These are phyloP conservation scores for Periophthalmus magnuspinnatus DNA, from an alignment of 2,797 vertebrate species.

Conservation along the genomic window DNA sequence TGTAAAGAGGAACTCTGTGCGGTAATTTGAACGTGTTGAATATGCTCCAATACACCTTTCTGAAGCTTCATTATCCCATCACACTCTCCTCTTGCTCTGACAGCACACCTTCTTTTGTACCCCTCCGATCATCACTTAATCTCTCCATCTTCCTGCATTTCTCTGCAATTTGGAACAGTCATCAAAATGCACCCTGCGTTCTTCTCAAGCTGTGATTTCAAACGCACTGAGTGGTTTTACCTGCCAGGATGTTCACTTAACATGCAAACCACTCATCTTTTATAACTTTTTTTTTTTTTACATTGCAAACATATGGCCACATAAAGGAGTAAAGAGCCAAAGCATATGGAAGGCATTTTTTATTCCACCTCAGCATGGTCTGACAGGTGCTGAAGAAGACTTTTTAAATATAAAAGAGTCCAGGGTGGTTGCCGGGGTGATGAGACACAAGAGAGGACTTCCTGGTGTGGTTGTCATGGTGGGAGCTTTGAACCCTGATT, in stretches of 20 bases:
- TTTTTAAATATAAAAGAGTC: slow-evolving; percentile 28
- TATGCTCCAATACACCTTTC: slow-evolving; percentile 13
- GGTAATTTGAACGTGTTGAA: slow-evolving; percentile 15
- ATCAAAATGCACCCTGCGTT: slow-evolving; percentile 33
- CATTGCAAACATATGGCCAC: slow-evolving; percentile 16
- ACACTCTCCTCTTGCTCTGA: slow-evolving; percentile 51
- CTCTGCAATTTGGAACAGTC: slow-evolving; percentile 39
- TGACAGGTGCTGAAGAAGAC: slow-evolving; percentile 24
- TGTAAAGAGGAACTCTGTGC: slow-evolving; percentile 21
- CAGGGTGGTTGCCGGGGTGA: slow-evolving; percentile 27
- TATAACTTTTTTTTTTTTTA: slow-evolving; percentile 10
- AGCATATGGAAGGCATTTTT: slow-evolving; percentile 9
- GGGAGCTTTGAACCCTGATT: slow-evolving; percentile 58
- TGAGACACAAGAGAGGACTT: slow-evolving; percentile 31
- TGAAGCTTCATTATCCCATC: slow-evolving; percentile 61
- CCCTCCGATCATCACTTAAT: slow-evolving; percentile 44
- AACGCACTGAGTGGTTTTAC: slow-evolving; percentile 41
- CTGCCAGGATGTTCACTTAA: slow-evolving; percentile 37
- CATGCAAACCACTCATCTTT: slow-evolving; percentile 19
- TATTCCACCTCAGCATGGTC: not conserved
- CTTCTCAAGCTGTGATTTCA: slow-evolving; percentile 44
- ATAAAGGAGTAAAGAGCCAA: not conserved
- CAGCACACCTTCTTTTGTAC: slow-evolving; percentile 45
- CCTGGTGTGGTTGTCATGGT: slow-evolving; percentile 54
- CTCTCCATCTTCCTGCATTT: slow-evolving; percentile 37